These are phyloP conservation scores for Heliconius hermathena DNA, from an alignment of 1,140 invertebrate species.

Conservation along the genomic window DNA sequence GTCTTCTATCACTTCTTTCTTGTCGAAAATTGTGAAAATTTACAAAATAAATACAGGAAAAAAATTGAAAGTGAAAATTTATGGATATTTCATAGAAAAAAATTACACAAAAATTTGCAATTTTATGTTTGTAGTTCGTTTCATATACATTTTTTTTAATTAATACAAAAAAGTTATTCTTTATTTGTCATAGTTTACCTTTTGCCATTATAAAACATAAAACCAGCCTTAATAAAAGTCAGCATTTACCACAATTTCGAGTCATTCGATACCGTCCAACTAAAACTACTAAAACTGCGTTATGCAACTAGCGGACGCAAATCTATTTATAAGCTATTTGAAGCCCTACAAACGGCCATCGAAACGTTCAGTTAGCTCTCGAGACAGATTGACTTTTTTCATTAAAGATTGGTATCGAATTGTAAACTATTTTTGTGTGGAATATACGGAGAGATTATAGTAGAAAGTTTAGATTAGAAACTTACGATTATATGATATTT, in stretches of 20 bases:
- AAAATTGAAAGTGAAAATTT: too few relatives aligned
- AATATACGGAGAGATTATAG: background rate
- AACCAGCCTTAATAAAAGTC: background rate
- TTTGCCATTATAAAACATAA: too few relatives aligned
- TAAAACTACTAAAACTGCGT: slow-evolving; percentile 5
- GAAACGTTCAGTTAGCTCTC: background rate
- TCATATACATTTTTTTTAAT: too few relatives aligned
- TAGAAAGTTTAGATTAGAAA: background rate
- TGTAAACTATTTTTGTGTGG: background rate
- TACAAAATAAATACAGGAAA: too few relatives aligned
- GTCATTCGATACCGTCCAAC: background rate
- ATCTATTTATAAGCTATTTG: slow-evolving; percentile 20
- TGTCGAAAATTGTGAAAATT: too few relatives aligned
- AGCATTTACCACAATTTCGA: slow-evolving; percentile 3
- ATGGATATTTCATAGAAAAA: too few relatives aligned
- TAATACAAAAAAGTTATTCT: too few relatives aligned
- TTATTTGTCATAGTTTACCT: too few relatives aligned
- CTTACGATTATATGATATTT: background rate
- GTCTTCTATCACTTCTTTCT: too few relatives aligned
- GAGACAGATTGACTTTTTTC: slow-evolving; percentile 18
- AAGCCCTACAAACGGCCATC: slow-evolving; percentile 6
- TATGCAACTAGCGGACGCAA: slow-evolving; percentile 14
- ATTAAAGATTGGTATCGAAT: background rate
- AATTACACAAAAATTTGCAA: too few relatives aligned
- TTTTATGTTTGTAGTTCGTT: too few relatives aligned